These are phyloP conservation scores for Anseranas semipalmata DNA, from an alignment of 2,113 vertebrate species.

Conservation along the genomic window DNA sequence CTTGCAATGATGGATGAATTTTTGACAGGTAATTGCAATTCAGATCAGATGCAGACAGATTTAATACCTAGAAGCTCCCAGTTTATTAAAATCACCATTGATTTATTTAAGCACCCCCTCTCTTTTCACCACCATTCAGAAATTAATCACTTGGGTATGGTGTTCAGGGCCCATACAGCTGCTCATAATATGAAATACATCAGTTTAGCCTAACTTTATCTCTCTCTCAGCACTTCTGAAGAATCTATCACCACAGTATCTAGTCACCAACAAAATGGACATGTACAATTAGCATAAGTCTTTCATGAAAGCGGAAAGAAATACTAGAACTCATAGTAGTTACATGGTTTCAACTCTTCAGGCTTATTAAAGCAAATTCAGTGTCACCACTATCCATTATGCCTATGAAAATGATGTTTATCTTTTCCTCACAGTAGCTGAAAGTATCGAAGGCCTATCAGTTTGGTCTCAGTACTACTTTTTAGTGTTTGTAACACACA, in stretches of 20 bases:
- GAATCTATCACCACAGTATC: not conserved
- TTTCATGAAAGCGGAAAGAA: not conserved
- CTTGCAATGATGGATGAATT: conserved; percentile 80
- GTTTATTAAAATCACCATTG: conserved; percentile 82
- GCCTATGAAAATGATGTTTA: not conserved
- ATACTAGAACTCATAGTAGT: not conserved
- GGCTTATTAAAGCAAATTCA: not conserved
- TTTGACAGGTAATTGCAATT: conserved; percentile 85
- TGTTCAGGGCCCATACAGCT: conserved; percentile 66
- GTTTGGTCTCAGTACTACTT: not conserved
- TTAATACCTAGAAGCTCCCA: conserved; percentile 75
- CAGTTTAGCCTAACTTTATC: conserved; percentile 27
- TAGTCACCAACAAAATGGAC: not conserved
- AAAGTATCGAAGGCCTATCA: not conserved
- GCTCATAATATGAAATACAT: conserved; percentile 58
- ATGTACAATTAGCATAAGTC: not conserved
- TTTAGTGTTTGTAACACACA: not conserved
- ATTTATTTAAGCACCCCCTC: conserved; percentile 76
- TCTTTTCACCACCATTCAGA: conserved; percentile 70
- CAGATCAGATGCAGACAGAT: conserved; percentile 84
- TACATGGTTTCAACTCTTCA: not conserved
- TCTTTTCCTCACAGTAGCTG: not conserved
- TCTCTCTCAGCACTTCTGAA: conserved; percentile 25
- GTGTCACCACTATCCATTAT: not conserved
- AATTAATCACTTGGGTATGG: conserved; percentile 76